Evolutionary conservation across 2,888 invertebrate species (phyloP), one percentile per base, ranked within the genome.

Genomic region (Pseudococcus longispinus): DNA sequence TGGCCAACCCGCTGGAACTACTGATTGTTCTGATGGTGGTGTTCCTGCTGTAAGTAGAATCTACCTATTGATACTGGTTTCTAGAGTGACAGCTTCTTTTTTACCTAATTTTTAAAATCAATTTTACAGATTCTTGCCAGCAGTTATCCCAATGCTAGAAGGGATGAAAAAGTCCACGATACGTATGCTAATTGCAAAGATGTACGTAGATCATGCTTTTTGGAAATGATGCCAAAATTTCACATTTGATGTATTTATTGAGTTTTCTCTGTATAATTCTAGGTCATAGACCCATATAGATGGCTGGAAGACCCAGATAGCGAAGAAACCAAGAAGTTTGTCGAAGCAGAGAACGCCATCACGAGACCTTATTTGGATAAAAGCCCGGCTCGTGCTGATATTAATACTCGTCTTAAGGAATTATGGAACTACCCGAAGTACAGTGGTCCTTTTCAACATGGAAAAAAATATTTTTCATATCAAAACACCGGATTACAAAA

Each of bases 81-180:
- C 44, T 46, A 13, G 13, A 46, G 13, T 46, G 1, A 46, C 37
- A 37, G 37, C 37, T 4, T 37, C 8, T 2, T 37, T 37, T 37
- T 37, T 37, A 8, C 4, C 8, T 37, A 15, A 13, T 15, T 44
- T 44, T 70, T 37, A 37, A 8, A 2, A 37, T 37, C 9, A 37
- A 37, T 37, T 37, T 37, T n/a, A 15, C 55, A 55, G 55, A 55
- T 55, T 55, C 55, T 15, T n/a, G 6, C 55, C n/a, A n/a, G 29
- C 93, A 93, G 42, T 20, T 55, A 55, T 20, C 98, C 98, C 1
- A 92, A 92, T 88, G 94, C 94, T 87, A 92, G 95, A 88, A 93
- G 96, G 89, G 97, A 97, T 91, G 95, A 95, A 88, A 92, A 92
- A 84, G 92, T 95, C 88, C 91, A 94, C 88, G 98, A 98, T 89